Evolutionary conservation across 35 echinoderm and acorn worm genomes (phyloP), one percentile per base, ranked within the genome.

Genomic region (Ophiothrix spiculata): DNA sequence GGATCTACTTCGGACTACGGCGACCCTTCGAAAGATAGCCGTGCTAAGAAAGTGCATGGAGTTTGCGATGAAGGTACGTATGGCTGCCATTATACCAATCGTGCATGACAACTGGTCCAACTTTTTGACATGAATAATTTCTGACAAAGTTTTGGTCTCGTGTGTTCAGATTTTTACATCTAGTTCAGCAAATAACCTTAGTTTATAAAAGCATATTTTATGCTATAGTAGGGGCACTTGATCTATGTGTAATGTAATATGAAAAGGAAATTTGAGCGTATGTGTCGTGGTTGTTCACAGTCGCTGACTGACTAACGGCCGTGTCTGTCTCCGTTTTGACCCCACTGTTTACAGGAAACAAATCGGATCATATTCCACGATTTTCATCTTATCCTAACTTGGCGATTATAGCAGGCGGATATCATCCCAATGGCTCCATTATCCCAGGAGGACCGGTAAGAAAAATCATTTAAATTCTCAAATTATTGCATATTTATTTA

Each of bases 61-160:
- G 87, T 75, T 81, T 75, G 88, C 34, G n/a, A n/a, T n/a, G 88
- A 90, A 75, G 88, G 88, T 90, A 77, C 60, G 88, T 84, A 84
- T 33, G 54, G 56, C 17, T 49, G 32, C 39, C 80, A 82, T 69
- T 69, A 69, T 69, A 69, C 60, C 60, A 69, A 69, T 69, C 60
- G 29, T 69, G 60, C 60, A 69, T 69, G 60, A 69, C 60, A 69
- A 69, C 60, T 69, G 60, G 60, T 69, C 4, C 23, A 69, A 69
- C 60, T 69, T 69, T 69, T 69, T 69, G 60, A 28, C 60, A 69
- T 69, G 29, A 69, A 15, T 10, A n/a, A n/a, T 12, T 69, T 69
- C 23, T 11, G 45, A 54, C 60, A 15, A 15, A 69, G 60, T 69
- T 69, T 69, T 69, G 60, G 10, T 69, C 16, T 69, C 29, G 60